Evolutionary conservation across 1,140 invertebrate genomes (phyloP).

Genomic region (Drosophila ambigua): DNA sequence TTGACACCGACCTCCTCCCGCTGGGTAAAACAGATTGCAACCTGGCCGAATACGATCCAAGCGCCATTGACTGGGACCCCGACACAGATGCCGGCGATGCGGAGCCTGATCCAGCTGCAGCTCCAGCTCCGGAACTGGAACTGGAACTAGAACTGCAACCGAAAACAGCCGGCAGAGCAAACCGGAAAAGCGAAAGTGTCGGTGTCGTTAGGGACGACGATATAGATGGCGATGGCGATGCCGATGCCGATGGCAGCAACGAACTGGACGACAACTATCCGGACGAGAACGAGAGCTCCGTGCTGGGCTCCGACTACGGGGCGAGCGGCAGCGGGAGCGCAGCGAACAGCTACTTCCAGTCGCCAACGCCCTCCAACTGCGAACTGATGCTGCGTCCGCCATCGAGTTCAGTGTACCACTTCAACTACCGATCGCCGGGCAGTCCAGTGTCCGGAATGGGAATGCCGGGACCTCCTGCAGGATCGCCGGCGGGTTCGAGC

Average conservation of each 20-base stretch:
- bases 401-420: constrained; percentile 60
- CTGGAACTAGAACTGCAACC: neutral
- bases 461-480: neutral
- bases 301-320: constrained; percentile 51
- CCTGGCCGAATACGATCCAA: constrained; percentile 26
- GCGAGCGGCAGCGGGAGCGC: constrained; percentile 51
- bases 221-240: constrained; percentile 9
- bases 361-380: constrained; percentile 60
- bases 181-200: neutral
- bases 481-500: constrained; percentile 1
- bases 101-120: constrained; percentile 13
- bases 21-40: constrained; percentile 35
- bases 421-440: constrained; percentile 57
- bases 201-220: neutral
- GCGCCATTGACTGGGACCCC: constrained; percentile 24
- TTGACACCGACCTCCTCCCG: constrained; percentile 18
- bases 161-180: no score
- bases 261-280: constrained; percentile 55
- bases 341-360: constrained; percentile 64
- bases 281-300: constrained; percentile 56
- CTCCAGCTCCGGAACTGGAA: neutral
- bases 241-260: constrained; percentile 4
- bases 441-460: constrained; percentile 16
- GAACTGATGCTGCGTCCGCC: constrained; percentile 67
- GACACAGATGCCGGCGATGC: constrained; percentile 19